These are phyloP conservation scores for Nyctibius bracteatus DNA, from an alignment of 2,113 vertebrate genomes.

Conservation along the genomic window DNA sequence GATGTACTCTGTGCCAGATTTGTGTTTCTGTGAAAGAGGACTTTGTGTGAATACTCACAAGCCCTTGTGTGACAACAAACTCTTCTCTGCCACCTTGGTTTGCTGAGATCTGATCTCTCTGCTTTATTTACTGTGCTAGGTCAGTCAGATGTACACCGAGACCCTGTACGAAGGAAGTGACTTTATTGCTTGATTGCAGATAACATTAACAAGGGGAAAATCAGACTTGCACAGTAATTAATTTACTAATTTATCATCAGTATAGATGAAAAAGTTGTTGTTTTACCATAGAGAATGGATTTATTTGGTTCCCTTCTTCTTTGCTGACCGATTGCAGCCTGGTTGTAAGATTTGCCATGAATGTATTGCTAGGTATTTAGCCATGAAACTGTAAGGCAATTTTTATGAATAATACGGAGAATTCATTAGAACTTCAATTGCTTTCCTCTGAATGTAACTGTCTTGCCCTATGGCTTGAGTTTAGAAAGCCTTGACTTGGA, in stretches of 20 bases:
- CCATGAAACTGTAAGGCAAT: not conserved
- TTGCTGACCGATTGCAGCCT: not conserved
- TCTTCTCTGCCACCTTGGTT: not conserved
- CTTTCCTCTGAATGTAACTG: not conserved
- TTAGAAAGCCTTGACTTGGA: not conserved
- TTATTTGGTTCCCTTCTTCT: not conserved
- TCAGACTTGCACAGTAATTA: not conserved
- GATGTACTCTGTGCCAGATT: not conserved
- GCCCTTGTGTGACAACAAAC: not conserved
- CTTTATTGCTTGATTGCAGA: not conserved
- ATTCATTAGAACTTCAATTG: not conserved
- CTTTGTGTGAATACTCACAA: not conserved
- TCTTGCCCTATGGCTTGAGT: not conserved
- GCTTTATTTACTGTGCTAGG: not conserved
- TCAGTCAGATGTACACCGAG: not conserved
- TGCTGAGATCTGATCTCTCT: not conserved
- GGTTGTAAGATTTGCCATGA: not conserved
- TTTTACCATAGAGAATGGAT: not conserved
- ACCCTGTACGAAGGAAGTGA: not conserved
- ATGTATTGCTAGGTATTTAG: not conserved
- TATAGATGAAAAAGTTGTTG: not conserved
- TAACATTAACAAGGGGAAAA: not conserved
- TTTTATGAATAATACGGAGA: not conserved
- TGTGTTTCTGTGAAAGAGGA: not conserved
- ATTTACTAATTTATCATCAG: not conserved